These are phyloP conservation scores for Anticlea derivata DNA, from an alignment of 2,888 invertebrate genomes.

Conservation along the genomic window DNA sequence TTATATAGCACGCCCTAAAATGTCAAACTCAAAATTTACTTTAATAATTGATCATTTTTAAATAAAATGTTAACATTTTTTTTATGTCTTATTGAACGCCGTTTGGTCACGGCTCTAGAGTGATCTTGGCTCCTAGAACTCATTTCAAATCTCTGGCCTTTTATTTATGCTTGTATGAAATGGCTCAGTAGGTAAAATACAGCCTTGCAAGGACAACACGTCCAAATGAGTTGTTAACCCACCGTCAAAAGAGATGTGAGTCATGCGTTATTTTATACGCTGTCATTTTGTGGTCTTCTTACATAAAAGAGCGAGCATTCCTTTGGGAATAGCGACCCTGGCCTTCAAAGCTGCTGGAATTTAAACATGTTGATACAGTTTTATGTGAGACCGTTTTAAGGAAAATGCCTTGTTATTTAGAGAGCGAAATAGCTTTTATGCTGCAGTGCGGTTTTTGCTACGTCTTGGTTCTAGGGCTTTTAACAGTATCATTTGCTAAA, in stretches of 20 bases:
- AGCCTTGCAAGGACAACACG: not conserved
- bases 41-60: too few relatives aligned
- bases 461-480: not conserved
- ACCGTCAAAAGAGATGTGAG: slow-evolving; percentile 2
- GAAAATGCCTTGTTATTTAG: slow-evolving; percentile 25
- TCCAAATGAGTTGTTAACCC: slow-evolving; percentile 9
- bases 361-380: slow-evolving; percentile 23
- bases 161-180: too few relatives aligned
- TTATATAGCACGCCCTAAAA: too few relatives aligned
- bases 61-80: too few relatives aligned
- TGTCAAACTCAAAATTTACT: too few relatives aligned
- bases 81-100: too few relatives aligned
- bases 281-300: slow-evolving; percentile 12
- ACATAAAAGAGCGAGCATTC: slow-evolving; percentile 23
- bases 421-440: slow-evolving; percentile 17
- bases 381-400: slow-evolving; percentile 22
- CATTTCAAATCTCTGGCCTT: too few relatives aligned
- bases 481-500: too few relatives aligned
- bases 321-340: slow-evolving; percentile 18
- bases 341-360: slow-evolving; percentile 20
- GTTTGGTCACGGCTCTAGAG: too few relatives aligned
- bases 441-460: slow-evolving; percentile 9
- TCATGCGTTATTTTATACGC: slow-evolving; percentile 9
- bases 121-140: too few relatives aligned
- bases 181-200: too few relatives aligned